Percentiles rank a stretch among this genome's conserved stretches.
Evolutionary conservation across 2,888 invertebrate genomes (phyloP).

Genomic region (Chorisops tibialis): DNA sequence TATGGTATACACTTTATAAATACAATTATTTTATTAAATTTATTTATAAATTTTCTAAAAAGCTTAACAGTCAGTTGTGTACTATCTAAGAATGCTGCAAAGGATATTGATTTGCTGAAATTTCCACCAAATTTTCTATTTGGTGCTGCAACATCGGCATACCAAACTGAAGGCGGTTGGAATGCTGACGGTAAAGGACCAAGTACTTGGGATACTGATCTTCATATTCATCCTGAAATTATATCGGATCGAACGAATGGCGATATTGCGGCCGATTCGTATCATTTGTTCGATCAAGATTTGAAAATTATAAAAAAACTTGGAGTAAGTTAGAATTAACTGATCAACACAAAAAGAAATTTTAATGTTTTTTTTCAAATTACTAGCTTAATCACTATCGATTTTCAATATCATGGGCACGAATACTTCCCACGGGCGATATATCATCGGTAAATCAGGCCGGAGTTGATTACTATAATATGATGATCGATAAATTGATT

Average conservation of each 20-base stretch:
- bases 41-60: no score
- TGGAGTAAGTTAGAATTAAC: conserved; percentile 48
- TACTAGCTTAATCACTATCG: conserved; percentile 55
- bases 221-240: conserved; percentile 43
- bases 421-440: conserved; percentile 60
- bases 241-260: conserved; percentile 55
- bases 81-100: no score
- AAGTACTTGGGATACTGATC: conserved; percentile 55
- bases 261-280: conserved; percentile 61
- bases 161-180: conserved; percentile 44
- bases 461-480: conserved; percentile 64
- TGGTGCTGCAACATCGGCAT: conserved; percentile 42
- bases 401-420: conserved; percentile 63
- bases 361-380: no score
- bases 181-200: conserved; percentile 52
- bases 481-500: conserved; percentile 60
- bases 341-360: no score
- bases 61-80: no score
- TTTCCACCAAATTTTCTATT: conserved; percentile 41
- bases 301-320: conserved; percentile 55
- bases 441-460: conserved; percentile 56
- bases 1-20: no score
- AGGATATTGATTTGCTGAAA: no score
- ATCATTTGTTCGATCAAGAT: conserved; percentile 59
- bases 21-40: no score